phyloP scores from a whole-genome alignment of 1,140 invertebrate species.

The Odontomachus brunneus region DNA sequence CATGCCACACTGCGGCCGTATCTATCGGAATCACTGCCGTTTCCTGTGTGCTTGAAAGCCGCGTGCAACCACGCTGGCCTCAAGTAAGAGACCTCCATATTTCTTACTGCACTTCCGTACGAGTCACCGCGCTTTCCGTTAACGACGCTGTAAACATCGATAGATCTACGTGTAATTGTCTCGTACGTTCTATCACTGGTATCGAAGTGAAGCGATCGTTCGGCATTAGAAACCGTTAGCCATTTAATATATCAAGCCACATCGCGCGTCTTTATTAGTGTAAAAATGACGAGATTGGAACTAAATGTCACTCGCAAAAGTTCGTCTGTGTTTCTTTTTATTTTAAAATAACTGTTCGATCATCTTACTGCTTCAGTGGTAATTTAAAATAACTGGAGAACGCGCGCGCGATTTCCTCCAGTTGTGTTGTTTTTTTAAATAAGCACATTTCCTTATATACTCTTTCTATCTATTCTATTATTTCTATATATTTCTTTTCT shows the following conservation, averaged over 20 bases:
- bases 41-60: conserved; percentile 28
- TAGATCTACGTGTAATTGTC: conserved; percentile 54
- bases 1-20: neutral
- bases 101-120: conserved; percentile 22
- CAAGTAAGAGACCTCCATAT: conserved; percentile 27
- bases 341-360: too few relatives aligned
- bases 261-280: too few relatives aligned
- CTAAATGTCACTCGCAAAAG: too few relatives aligned
- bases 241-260: neutral
- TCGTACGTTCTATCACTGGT: neutral
- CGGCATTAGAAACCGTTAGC: neutral
- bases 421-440: too few relatives aligned
- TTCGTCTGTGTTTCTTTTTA: too few relatives aligned
- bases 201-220: neutral
- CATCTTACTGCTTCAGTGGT: too few relatives aligned
- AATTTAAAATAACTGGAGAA: too few relatives aligned
- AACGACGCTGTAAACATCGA: conserved; percentile 44
- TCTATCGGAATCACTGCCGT: conserved; percentile 15
- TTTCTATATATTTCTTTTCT: too few relatives aligned
- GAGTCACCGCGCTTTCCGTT: conserved; percentile 28
- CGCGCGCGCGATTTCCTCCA: too few relatives aligned
- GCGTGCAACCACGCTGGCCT: conserved; percentile 2
- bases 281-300: too few relatives aligned
- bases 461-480: too few relatives aligned
- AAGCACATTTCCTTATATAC: too few relatives aligned